These are phyloP conservation scores for Amphiprion clarkii DNA, from an alignment of 2,797 vertebrate genomes.

Conservation along the genomic window DNA sequence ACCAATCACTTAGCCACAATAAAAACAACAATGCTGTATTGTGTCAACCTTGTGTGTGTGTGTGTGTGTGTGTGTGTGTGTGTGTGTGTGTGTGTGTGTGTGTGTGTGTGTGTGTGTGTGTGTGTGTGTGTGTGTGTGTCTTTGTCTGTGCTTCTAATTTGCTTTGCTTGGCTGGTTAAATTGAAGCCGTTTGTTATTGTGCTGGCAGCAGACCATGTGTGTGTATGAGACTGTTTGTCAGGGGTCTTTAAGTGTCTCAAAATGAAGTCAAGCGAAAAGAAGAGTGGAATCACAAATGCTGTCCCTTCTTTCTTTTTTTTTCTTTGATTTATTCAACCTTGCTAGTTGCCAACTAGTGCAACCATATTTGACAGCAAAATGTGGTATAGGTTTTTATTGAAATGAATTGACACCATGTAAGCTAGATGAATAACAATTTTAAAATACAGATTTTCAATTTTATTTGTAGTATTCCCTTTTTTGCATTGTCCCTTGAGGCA, in stretches of 20 bases:
- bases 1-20: conserved; percentile 74
- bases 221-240: conserved; percentile 36
- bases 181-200: conserved; percentile 86
- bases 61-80: conserved; percentile 33
- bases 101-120: conserved; percentile 30
- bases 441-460: too few relatives aligned
- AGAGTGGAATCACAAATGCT: conserved; percentile 76
- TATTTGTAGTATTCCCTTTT: too few relatives aligned
- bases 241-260: conserved; percentile 76
- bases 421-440: too few relatives aligned
- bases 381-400: too few relatives aligned
- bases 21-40: conserved; percentile 82
- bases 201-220: conserved; percentile 44
- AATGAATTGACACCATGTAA: too few relatives aligned
- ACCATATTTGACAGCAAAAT: too few relatives aligned
- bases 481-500: too few relatives aligned
- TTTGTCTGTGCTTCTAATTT: conserved; percentile 77
- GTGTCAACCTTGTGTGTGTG: conserved; percentile 64
- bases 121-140: conserved; percentile 27
- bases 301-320: conserved; percentile 50
- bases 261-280: conserved; percentile 84
- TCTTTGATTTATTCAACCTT: conserved; percentile 32
- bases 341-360: not conserved
- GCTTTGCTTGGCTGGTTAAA: conserved; percentile 88
- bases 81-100: conserved; percentile 23